Percentiles rank a stretch among this genome's conserved stretches.
Evolutionary conservation across 2,113 vertebrate genomes (phyloP).

Genomic region (Rhagologus leucostigma): DNA sequence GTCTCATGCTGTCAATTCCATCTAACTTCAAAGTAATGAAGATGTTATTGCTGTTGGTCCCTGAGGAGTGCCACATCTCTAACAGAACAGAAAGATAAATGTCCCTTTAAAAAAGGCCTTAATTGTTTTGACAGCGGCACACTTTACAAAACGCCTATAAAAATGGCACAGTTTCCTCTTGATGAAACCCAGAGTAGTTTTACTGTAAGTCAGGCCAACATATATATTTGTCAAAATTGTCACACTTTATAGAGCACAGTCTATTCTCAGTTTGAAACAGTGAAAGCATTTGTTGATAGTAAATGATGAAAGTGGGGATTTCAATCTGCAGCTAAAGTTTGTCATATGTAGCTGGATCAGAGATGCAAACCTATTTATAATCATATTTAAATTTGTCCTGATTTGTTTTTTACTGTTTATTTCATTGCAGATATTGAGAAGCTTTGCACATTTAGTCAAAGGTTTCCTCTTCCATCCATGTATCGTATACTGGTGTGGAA

Average conservation of each 20-base stretch:
- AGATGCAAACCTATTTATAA: background rate
- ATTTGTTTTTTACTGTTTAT: background rate
- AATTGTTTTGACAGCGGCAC: background rate
- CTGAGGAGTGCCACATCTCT: background rate
- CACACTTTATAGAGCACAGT: background rate
- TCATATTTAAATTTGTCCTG: background rate
- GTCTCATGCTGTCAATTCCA: background rate
- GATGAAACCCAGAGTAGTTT: background rate
- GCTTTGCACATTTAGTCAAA: conserved; percentile 94
- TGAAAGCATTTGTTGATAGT: background rate
- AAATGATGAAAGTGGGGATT: background rate
- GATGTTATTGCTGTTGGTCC: background rate
- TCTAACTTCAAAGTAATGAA: background rate
- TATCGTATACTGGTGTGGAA: conserved; percentile 96
- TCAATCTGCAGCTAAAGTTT: background rate
- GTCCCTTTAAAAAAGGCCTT: background rate
- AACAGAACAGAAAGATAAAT: background rate
- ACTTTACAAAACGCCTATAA: background rate
- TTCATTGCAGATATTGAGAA: conserved; percentile 87
- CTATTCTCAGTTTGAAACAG: background rate
- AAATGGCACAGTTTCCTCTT: background rate
- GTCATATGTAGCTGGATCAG: background rate
- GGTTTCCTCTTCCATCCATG: conserved; percentile 96
- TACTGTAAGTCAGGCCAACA: background rate
- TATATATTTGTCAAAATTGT: background rate